Evolutionary conservation across 64 coral and sea anemone species (phyloP).

Genomic region (Stichodactyla helianthus): DNA sequence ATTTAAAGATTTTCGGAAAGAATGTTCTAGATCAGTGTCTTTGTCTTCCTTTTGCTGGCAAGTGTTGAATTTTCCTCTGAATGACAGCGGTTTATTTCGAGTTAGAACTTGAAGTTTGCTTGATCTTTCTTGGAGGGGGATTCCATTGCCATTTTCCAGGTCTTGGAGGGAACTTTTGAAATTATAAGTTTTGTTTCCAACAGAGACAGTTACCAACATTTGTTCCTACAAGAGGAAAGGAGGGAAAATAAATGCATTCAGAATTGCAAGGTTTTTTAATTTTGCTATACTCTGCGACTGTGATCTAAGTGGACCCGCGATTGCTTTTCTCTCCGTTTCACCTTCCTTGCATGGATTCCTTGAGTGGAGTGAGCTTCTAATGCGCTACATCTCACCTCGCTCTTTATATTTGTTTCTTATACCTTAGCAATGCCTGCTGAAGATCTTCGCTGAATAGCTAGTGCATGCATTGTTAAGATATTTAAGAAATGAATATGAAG

Average conservation of each 20-base stretch:
- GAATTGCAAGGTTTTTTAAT: neutral
- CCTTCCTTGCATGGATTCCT: too few relatives aligned
- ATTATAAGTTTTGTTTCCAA: slow-evolving; percentile 50
- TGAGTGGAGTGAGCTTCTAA: too few relatives aligned
- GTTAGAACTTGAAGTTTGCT: slow-evolving; percentile 22
- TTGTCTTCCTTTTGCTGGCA: neutral
- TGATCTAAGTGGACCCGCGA: too few relatives aligned
- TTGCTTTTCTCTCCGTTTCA: too few relatives aligned
- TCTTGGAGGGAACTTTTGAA: slow-evolving; percentile 40
- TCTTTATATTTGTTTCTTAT: too few relatives aligned
- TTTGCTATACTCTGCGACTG: too few relatives aligned
- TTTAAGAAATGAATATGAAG: too few relatives aligned
- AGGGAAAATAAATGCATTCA: neutral
- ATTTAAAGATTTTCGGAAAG: neutral
- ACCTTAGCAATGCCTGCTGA: too few relatives aligned
- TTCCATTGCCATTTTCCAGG: slow-evolving; percentile 40
- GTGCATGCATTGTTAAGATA: too few relatives aligned
- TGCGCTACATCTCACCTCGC: too few relatives aligned
- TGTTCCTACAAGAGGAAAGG: slow-evolving; percentile 22
- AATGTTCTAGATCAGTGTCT: neutral
- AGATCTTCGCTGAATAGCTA: too few relatives aligned
- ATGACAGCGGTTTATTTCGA: slow-evolving; percentile 25
- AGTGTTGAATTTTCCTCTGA: neutral
- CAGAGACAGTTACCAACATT: slow-evolving; percentile 47
- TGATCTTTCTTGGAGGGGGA: slow-evolving; percentile 21